Evolutionary conservation across 2,113 vertebrate species (phyloP).

Genomic region (Dasypus novemcinctus): DNA sequence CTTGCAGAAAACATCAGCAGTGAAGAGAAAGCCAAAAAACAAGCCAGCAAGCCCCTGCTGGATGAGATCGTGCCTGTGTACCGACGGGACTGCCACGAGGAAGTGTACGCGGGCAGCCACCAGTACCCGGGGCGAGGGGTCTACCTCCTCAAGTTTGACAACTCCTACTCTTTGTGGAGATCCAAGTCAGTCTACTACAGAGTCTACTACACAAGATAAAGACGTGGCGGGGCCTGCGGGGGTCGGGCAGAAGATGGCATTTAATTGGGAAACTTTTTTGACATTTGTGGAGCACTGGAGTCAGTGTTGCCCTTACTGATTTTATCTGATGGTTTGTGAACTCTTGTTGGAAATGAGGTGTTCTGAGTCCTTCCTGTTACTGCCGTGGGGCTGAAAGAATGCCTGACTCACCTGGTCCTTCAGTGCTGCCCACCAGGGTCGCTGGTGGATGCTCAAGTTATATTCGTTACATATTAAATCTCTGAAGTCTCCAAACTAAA

Average conservation of each 20-base stretch:
- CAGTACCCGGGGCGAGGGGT: conserved; percentile 98
- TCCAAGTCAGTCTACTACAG: conserved; percentile 99
- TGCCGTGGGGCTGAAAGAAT: conserved; percentile 77
- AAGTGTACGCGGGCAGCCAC: conserved; percentile 99
- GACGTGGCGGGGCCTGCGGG: conserved; percentile 79
- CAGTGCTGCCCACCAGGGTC: conserved; percentile 67
- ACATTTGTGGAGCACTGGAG: conserved; percentile 80
- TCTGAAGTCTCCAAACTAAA: conserved; percentile 62
- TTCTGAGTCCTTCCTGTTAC: conserved; percentile 76
- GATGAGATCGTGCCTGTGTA: conserved; percentile 99
- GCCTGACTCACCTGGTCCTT: conserved; percentile 68
- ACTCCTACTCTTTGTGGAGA: conserved; percentile 99
- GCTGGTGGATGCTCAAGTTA: conserved; percentile 70
- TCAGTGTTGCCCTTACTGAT: conserved; percentile 77
- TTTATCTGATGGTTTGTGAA: conserved; percentile 77
- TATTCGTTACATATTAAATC: conserved; percentile 67
- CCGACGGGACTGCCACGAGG: conserved; percentile 98
- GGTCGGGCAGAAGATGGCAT: conserved; percentile 81
- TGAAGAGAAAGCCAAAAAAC: conserved; percentile 96
- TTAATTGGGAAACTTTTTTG: conserved; percentile 82
- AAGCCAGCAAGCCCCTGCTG: conserved; percentile 93
- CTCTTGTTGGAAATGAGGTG: conserved; percentile 79
- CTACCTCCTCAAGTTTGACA: conserved; percentile 99
- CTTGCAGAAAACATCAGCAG: conserved; percentile 86
- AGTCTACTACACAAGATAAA: conserved; percentile 99